Percentiles rank a stretch among this genome's conserved stretches.
These are phyloP conservation scores for Limulus polyphemus DNA, from an alignment of 2,888 invertebrate genomes.

Conservation along the genomic window DNA sequence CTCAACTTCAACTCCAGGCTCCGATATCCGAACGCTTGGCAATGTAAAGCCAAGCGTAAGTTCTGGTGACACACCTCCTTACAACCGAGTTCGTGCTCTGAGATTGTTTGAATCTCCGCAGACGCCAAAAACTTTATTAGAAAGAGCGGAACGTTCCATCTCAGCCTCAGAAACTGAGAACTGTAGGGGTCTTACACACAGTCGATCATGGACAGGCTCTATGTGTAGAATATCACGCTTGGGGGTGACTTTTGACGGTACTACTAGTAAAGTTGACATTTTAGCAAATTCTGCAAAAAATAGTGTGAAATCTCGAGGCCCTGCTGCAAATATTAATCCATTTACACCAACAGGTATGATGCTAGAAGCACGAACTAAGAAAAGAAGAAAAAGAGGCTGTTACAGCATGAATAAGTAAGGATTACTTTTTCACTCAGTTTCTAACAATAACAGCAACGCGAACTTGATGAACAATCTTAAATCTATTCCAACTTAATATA, in stretches of 20 bases:
- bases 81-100: slow-evolving; percentile 46
- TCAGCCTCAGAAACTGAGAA: not conserved
- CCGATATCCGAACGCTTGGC: too few species aligned
- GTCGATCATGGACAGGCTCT: slow-evolving; percentile 3
- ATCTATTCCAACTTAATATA: too few species aligned
- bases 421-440: too few species aligned
- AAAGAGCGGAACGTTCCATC: slow-evolving; percentile 31
- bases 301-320: not conserved
- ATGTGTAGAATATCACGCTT: not conserved
- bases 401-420: not conserved
- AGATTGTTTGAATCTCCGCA: slow-evolving; percentile 72
- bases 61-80: slow-evolving; percentile 41
- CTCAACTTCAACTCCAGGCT: too few species aligned
- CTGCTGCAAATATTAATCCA: slow-evolving; percentile 61
- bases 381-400: slow-evolving; percentile 3
- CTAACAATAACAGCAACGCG: too few species aligned
- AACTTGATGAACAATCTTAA: too few species aligned
- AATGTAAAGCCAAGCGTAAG: too few species aligned
- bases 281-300: slow-evolving; percentile 12
- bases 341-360: slow-evolving; percentile 52
- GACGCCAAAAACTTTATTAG: slow-evolving; percentile 67
- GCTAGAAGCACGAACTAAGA: slow-evolving; percentile 7
- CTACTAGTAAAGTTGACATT: not conserved
- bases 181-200: slow-evolving; percentile 4
- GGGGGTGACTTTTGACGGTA: not conserved